Conservation (phyloP, 92 coral and sea anemone species). For the Micromussa lordhowensis region DNA sequence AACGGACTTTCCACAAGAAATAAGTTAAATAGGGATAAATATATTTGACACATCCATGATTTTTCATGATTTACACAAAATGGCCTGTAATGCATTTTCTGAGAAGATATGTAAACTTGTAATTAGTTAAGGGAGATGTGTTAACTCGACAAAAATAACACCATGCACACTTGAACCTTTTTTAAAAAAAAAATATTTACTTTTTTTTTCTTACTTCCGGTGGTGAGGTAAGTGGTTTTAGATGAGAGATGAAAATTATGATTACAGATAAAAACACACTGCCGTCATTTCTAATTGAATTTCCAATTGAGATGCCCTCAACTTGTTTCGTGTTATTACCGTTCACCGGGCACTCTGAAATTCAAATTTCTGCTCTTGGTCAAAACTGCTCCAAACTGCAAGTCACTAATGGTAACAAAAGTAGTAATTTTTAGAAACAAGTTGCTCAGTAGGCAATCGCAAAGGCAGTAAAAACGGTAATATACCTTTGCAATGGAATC, state of each 20-base stretch:
- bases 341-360: neutral
- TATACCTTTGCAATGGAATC: neutral
- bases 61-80: neutral
- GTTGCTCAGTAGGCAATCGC: neutral
- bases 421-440: neutral
- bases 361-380: neutral
- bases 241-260: neutral
- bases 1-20: neutral
- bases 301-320: neutral
- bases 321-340: neutral
- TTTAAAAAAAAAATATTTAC: neutral
- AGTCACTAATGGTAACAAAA: neutral
- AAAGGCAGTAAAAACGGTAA: neutral
- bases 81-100: neutral
- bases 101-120: neutral
- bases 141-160: neutral
- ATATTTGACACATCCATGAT: neutral
- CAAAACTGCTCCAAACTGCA: too few relatives aligned
- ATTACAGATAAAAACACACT: neutral
- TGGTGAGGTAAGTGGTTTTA: neutral
- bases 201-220: neutral
- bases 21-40: neutral
- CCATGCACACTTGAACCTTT: neutral
- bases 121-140: neutral
- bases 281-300: neutral